Conservation (phyloP, 2,113 vertebrate species). For the Podarcis raffonei region DNA sequence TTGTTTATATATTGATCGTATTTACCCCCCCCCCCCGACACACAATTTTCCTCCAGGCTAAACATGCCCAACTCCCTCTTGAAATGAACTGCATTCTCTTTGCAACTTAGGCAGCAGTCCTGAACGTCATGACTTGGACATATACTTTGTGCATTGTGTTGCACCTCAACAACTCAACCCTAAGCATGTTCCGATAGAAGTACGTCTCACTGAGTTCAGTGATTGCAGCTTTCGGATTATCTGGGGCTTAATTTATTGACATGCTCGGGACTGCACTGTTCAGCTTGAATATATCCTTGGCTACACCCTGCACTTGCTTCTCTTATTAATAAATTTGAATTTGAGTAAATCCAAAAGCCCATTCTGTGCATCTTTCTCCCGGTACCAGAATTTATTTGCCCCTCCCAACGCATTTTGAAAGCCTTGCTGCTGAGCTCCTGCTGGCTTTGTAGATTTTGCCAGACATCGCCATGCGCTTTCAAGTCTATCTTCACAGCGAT, state of each 20-base stretch:
- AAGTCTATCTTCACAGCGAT: not conserved
- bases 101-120: not conserved
- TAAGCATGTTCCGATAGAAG: not conserved
- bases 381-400: not conserved
- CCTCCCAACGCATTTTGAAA: not conserved
- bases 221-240: not conserved
- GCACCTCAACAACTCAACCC: not conserved
- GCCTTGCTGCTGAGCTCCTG: not conserved
- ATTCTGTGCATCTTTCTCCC: not conserved
- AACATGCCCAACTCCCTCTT: too few relatives aligned
- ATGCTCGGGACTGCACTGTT: not conserved
- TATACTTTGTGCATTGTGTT: not conserved
- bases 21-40: not conserved
- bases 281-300: not conserved
- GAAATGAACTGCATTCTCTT: not conserved
- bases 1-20: not conserved
- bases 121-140: not conserved
- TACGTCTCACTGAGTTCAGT: not conserved
- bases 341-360: not conserved
- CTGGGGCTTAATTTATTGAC: too few relatives aligned
- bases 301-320: not conserved
- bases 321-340: not conserved
- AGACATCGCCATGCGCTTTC: not conserved
- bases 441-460: not conserved
- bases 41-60: not conserved